phyloP scores from a whole-genome alignment of 2,113 vertebrate genomes.

The Pangasianodon gigas region DNA sequence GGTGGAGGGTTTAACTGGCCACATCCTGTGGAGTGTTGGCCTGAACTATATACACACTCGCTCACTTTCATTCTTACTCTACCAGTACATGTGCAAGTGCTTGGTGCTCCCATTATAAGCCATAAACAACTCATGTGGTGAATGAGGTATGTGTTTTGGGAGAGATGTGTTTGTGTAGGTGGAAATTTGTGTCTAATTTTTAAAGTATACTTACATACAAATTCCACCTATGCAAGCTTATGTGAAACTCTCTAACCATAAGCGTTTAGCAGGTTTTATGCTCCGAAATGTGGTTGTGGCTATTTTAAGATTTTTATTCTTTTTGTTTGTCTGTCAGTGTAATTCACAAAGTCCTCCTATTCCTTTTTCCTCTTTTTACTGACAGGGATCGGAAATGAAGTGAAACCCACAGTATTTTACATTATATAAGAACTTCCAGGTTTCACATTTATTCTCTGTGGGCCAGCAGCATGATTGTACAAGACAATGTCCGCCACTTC shows the following conservation, averaged over 20 bases:
- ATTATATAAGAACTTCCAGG: background rate
- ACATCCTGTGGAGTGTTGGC: constrained; percentile 51
- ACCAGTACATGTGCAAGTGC: background rate
- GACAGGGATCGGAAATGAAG: background rate
- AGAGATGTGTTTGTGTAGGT: background rate
- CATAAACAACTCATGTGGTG: background rate
- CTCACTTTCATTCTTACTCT: background rate
- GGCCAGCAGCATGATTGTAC: background rate
- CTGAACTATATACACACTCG: background rate
- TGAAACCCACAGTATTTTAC: constrained; percentile 11
- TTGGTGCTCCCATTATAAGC: background rate
- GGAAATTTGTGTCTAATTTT: background rate
- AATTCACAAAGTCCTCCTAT: constrained; percentile 28
- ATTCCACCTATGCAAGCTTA: background rate
- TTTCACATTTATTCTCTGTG: background rate
- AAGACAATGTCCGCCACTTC: background rate
- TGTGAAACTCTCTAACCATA: background rate
- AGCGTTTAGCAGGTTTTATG: constrained; percentile 16
- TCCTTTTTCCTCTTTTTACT: background rate
- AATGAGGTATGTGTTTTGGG: background rate
- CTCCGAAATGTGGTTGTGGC: background rate
- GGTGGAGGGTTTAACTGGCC: constrained; percentile 43
- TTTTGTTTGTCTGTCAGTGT: constrained; percentile 34
- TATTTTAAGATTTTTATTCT: constrained; percentile 31
- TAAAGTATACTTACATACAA: background rate